Conservation (phyloP, 1,140 invertebrate genomes). For the Eurosta solidaginis region DNA sequence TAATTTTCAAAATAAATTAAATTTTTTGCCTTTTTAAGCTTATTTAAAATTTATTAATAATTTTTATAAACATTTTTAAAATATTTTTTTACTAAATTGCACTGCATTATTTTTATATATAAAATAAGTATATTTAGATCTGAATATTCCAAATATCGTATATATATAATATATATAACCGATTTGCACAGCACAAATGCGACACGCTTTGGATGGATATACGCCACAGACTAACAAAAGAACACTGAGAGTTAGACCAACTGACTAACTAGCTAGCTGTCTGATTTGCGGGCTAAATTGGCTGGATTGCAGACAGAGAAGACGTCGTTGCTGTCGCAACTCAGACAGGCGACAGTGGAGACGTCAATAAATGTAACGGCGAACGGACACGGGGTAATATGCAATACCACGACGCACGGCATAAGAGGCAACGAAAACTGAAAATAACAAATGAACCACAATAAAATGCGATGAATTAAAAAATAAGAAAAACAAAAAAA, state of each 20-base stretch:
- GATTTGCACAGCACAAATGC: neutral
- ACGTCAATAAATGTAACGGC: neutral
- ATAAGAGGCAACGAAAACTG: neutral
- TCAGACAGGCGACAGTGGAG: neutral
- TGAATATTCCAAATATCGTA: neutral
- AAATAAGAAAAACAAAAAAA: neutral
- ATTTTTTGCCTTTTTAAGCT: slow-evolving; percentile 15
- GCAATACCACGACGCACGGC: neutral
- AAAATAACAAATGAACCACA: neutral
- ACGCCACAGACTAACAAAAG: slow-evolving; percentile 14
- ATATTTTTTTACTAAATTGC: neutral
- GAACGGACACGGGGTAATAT: too few relatives aligned
- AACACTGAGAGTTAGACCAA: slow-evolving; percentile 25
- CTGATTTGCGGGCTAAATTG: neutral
- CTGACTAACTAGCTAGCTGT: slow-evolving; percentile 18
- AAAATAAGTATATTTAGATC: neutral
- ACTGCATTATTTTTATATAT: neutral
- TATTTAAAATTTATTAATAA: neutral
- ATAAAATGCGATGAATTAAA: neutral
- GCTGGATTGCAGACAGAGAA: slow-evolving; percentile 25
- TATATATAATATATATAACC: neutral
- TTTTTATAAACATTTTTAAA: neutral
- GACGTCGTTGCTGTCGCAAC: too few relatives aligned
- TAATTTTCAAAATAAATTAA: slow-evolving; percentile 1
- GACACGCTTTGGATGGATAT: neutral